Evolutionary conservation across 2,888 invertebrate species (phyloP), one percentile per base, ranked within the genome.

Genomic region (Matsumyia berberina): DNA sequence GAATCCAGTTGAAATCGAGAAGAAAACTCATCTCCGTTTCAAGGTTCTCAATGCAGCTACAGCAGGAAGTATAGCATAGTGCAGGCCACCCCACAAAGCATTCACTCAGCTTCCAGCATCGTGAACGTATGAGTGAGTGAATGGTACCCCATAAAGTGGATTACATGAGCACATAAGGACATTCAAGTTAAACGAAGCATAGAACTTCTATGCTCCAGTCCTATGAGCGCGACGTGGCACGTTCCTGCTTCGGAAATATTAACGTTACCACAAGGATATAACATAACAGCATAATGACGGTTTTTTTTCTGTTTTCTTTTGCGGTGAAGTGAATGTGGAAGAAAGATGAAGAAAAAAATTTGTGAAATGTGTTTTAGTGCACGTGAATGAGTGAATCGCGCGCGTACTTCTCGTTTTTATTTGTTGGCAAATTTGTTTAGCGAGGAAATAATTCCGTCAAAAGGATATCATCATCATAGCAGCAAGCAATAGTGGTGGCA

Each of bases 121-220:
- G 37, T 37, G 15, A 46, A 60, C 42, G 44, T 35, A 46, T 70
- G 58, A 66, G 58, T 49, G 49, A 49, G 58, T 64, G 53, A 51
- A 64, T 73, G 39, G 64, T 46, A 58, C 53, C 31, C 39, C 60
- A 44, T 73, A 73, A 83, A 83, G 67, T 79, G 73, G 55, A 73
- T 74, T 79, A 79, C 79, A 83, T 17, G 9, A 83, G 73, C 73
- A 37, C 73, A 83, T 67, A 83, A 74, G 73, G 31, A 83, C 73
- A 62, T 83, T 79, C 62, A 73, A 73, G 83, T 74, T 79, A 73
- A 83, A 79, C 83, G 73, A 83, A 83, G 78, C 79, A 64, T 73
- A 62, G 73, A 74, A 73, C 69, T 73, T 67, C 73, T 67, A 60
- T 51, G 72, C 35, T 60, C 55, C 15, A 60, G 31, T 24, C 57